These are phyloP conservation scores for Drosophila bocki DNA, from an alignment of 1,140 invertebrate species.

Conservation along the genomic window DNA sequence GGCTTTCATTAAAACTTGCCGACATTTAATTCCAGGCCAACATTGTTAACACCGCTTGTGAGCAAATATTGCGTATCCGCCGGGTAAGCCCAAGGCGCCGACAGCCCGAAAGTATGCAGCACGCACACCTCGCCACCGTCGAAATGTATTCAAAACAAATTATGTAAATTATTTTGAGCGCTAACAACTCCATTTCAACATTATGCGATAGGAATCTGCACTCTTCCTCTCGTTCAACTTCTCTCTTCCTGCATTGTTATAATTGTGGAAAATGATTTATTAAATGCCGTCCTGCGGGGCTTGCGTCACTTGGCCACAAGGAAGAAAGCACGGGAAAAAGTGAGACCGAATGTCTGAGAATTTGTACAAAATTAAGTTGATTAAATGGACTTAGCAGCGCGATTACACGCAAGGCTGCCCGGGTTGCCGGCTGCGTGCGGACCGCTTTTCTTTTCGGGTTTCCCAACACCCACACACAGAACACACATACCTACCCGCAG, in stretches of 20 bases:
- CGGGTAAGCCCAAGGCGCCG: constrained; percentile 9
- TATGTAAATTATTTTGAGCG: constrained; percentile 75
- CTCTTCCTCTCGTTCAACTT: neutral
- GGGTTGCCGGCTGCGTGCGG: constrained; percentile 43
- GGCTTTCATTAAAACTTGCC: constrained; percentile 22
- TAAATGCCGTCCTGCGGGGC: constrained; percentile 62
- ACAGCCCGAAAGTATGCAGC: constrained; percentile 35
- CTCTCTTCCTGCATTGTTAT: constrained; percentile 15
- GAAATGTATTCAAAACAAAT: constrained; percentile 70
- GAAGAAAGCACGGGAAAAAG: constrained; percentile 36
- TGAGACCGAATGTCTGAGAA: constrained; percentile 69
- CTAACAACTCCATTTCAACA: constrained; percentile 70
- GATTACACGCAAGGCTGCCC: constrained; percentile 77
- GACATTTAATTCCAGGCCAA: constrained; percentile 6
- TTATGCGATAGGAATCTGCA: constrained; percentile 67
- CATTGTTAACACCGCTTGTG: constrained; percentile 1
- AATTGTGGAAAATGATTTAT: constrained; percentile 67
- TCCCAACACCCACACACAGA: constrained; percentile 29
- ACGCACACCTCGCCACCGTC: constrained; percentile 12
- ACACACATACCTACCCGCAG: constrained; percentile 20
- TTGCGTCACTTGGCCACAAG: constrained; percentile 55
- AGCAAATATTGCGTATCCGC: constrained; percentile 46
- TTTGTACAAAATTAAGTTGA: constrained; percentile 83
- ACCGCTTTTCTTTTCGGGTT: constrained; percentile 33
- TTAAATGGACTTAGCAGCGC: constrained; percentile 80